Evolutionary conservation across 2,797 vertebrate genomes (phyloP).

Genomic region (Telmatherina bonti): DNA sequence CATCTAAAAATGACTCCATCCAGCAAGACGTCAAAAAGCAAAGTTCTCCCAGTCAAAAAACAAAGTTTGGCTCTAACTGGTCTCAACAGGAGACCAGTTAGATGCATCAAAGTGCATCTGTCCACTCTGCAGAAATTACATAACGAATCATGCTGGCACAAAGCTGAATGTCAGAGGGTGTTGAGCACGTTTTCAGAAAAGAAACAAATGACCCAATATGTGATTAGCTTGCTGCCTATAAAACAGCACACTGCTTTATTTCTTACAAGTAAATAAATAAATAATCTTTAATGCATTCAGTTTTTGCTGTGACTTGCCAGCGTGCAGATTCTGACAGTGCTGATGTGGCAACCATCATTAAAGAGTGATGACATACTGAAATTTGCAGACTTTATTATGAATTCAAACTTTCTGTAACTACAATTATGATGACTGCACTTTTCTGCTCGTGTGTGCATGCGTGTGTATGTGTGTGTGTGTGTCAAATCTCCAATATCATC

Average conservation of each 20-base stretch:
- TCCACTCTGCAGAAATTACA: background rate
- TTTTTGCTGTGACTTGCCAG: background rate
- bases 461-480: no score
- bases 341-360: background rate
- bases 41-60: no score
- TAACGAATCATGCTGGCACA: slow-evolving; percentile 8
- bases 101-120: background rate
- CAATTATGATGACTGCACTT: background rate
- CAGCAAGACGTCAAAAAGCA: no score
- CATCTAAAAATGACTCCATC: no score
- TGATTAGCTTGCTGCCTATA: background rate
- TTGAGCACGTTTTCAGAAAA: background rate
- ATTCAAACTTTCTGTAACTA: background rate
- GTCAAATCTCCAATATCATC: background rate
- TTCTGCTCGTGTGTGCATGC: background rate
- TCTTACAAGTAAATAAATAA: no score
- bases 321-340: background rate
- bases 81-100: background rate
- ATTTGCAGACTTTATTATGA: background rate
- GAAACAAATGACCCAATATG: background rate
- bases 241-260: background rate
- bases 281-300: background rate
- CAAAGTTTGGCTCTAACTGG: background rate
- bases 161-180: background rate
- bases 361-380: background rate